Evolutionary conservation across 92 coral and sea anemone genomes (phyloP), one percentile per base, ranked within the genome.

Genomic region (Heliopora coerulea): DNA sequence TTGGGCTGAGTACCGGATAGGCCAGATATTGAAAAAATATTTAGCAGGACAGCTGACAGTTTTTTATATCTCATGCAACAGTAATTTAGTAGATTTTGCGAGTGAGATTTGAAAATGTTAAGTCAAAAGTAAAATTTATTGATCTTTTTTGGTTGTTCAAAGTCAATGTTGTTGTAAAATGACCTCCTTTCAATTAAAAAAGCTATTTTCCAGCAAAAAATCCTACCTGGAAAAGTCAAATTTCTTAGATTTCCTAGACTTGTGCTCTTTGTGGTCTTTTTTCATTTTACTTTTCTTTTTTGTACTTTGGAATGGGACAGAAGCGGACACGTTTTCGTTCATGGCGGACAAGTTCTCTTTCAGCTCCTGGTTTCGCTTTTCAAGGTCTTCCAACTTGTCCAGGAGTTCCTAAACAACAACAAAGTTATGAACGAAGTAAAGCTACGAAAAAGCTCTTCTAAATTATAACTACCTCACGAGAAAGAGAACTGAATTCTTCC

Each of bases 141-240:
- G n/a, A n/a, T n/a, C n/a, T n/a, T n/a, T n/a, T n/a, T n/a, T n/a
- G n/a, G n/a, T n/a, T n/a, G n/a, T n/a, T n/a, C n/a, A n/a, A n/a
- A n/a, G n/a, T n/a, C n/a, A n/a, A n/a, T n/a, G n/a, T n/a, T n/a
- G n/a, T n/a, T n/a, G n/a, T n/a, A n/a, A n/a, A n/a, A n/a, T n/a
- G n/a, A n/a, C n/a, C n/a, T n/a, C n/a, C n/a, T n/a, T n/a, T n/a
- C n/a, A n/a, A n/a, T 54, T 12, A 27, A 54, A 21, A 54, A 27
- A 3, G 12, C 19, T 54, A 54, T 21, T 27, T 27, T 54, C 60
- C 60, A 54, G 29, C 17, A 54, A 21, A 12, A 19, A 27, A 54
- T 10, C 14, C 21, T 10, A 31, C 77, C 63, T 70, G 0, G 77
- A 70, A 54, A 52, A 70, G 54, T 70, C 77, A 50, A 70, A 70